Base-by-base conservation (phyloP, 2,113 vertebrate genomes). In the Cathartes aura region DNA sequence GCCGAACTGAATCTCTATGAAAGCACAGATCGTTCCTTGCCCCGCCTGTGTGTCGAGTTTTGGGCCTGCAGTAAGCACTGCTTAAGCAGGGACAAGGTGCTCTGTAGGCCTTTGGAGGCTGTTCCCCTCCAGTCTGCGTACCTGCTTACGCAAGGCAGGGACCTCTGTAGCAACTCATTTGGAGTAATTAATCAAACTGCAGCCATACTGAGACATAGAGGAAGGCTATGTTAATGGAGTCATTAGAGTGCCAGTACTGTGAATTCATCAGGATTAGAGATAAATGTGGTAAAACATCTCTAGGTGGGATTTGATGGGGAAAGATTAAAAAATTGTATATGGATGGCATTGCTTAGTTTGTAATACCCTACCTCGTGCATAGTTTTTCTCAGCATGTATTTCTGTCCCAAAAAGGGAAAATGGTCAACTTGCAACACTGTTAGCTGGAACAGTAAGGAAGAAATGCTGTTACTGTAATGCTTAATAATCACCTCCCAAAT, bases 161-260 rank as follows among this genome's bases (percentile, higher is more conserved):
- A 40, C 90, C 76, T 79, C 63, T 70, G 74, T 11, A 83, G 60
- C 90, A 71, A 27, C 95, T 94, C 91, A 68, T 95, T 96, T 95
- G 86, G 62, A 60, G 88, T 90, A 97, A 98, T 97, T 97, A 97
- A 96, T 98, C 97, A 98, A 67, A 34, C 27, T 29, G 76, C 86
- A 96, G 92, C 94, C 90, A 18, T 27, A 45, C 42, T 21, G 76
- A 92, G 94, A 20, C 70, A 15, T 91, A 23, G 90, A 94, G 89
- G 94, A 96, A 89, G 93, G 91, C 86, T 95, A 59, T 29, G 89
- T 56, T 98, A 97, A 98, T 98, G 97, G 93, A 97, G 71, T 93
- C 98, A 97, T 97, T 97, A 97, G 94, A 73, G 45, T 56, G 55
- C 73, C 68, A 74, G 88, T 22, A 4, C 83, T 87, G 78, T 63